Percentiles rank a stretch among this genome's conserved stretches.
Evolutionary conservation across 2,888 invertebrate species (phyloP).

Genomic region (Blastobasis lacticolella): DNA sequence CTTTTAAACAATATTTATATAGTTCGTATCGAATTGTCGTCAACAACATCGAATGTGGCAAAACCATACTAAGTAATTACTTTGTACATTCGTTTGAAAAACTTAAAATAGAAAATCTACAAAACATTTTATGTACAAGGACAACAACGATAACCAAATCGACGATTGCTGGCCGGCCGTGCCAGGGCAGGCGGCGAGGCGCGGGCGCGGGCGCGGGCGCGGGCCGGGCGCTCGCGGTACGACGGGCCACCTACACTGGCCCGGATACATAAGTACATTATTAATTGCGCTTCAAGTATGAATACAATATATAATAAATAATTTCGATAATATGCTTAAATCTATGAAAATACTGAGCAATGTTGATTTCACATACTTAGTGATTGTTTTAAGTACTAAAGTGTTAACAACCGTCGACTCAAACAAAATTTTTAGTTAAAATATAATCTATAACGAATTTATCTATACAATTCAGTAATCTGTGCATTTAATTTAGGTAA

Average conservation of each 20-base stretch:
- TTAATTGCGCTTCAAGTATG: conserved; percentile 34
- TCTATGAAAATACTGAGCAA: conserved; percentile 73
- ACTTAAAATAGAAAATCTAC: conserved; percentile 70
- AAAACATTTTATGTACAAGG: conserved; percentile 67
- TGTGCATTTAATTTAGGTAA: conserved; percentile 50
- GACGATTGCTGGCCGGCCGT: conserved; percentile 32
- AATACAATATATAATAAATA: conserved; percentile 20
- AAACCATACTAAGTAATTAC: conserved; percentile 58
- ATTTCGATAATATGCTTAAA: conserved; percentile 57
- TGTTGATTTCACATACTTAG: conserved; percentile 54
- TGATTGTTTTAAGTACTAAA: conserved; percentile 36
- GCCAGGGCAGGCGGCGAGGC: too few relatives aligned
- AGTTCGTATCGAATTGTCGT: conserved; percentile 41
- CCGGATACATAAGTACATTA: conserved; percentile 22
- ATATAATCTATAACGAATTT: conserved; percentile 40
- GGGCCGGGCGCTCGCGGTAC: too few relatives aligned
- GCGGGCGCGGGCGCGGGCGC: too few relatives aligned
- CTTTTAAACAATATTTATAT: conserved; percentile 72
- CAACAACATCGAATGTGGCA: conserved; percentile 43
- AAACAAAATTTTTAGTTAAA: conserved; percentile 38
- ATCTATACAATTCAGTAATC: conserved; percentile 46
- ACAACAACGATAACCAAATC: conserved; percentile 63
- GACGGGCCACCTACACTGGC: too few relatives aligned
- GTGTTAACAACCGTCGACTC: conserved; percentile 38
- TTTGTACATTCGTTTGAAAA: conserved; percentile 66